Evolutionary conservation across 2,113 vertebrate genomes (phyloP).

Genomic region (Phylloscopus trochilus): DNA sequence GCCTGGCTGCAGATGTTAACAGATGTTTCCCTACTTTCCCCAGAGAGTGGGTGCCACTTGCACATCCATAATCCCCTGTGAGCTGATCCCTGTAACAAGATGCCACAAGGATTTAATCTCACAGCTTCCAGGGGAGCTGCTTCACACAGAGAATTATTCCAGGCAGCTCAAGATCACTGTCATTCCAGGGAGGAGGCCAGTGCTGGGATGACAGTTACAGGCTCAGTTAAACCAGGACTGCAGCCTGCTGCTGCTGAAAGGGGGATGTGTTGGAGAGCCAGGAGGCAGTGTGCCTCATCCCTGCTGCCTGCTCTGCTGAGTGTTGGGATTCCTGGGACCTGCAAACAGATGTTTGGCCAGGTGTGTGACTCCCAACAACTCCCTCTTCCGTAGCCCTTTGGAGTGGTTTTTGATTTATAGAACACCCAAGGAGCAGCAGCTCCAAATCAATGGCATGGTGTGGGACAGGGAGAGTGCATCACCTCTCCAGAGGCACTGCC

Average conservation of each 20-base stretch:
- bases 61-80: neutral
- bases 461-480: fast-evolving
- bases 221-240: neutral
- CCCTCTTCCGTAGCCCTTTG: neutral
- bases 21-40: neutral
- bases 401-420: neutral
- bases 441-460: fast-evolving
- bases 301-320: neutral
- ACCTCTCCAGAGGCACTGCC: neutral
- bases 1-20: neutral
- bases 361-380: fast-evolving
- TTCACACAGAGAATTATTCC: neutral
- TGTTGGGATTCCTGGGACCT: neutral
- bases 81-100: neutral
- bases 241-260: neutral
- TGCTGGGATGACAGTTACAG: neutral
- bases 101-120: constrained; percentile 11
- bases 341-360: neutral
- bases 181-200: neutral
- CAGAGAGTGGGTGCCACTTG: neutral
- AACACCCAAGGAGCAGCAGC: neutral
- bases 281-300: neutral
- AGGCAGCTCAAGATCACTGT: neutral
- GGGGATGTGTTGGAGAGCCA: neutral
- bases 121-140: neutral